These are phyloP conservation scores for Lytechinus pictus DNA, from an alignment of 35 echinoderm and acorn worm species.

Conservation along the genomic window DNA sequence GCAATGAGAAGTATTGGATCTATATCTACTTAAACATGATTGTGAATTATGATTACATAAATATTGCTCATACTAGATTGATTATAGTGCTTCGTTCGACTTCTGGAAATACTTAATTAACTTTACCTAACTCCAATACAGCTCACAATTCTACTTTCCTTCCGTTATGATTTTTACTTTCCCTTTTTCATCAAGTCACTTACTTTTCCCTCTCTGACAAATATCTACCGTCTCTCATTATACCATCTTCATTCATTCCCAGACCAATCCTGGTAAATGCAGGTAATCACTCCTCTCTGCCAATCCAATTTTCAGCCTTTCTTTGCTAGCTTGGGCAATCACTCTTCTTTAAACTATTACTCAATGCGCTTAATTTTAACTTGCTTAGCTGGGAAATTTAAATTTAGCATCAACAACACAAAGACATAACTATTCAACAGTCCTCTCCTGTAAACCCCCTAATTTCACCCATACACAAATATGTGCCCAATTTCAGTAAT, in stretches of 20 bases:
- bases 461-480: not conserved
- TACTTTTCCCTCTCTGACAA: not conserved
- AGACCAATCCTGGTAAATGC: not conserved
- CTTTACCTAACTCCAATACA: not conserved
- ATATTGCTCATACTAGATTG: no score
- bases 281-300: not conserved
- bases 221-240: not conserved
- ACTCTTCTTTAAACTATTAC: not conserved
- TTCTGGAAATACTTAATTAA: no score
- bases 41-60: no score
- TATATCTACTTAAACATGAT: no score
- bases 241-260: not conserved
- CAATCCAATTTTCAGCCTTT: not conserved
- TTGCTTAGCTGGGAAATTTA: not conserved
- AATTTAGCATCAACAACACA: constrained; percentile 19
- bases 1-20: no score
- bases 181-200: not conserved
- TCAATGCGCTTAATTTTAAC: not conserved
- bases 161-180: not conserved
- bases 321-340: not conserved
- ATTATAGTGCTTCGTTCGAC: no score
- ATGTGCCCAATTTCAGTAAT: not conserved
- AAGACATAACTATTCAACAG: not conserved
- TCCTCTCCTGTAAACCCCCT: not conserved
- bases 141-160: not conserved